Evolutionary conservation across 2,888 invertebrate species (phyloP).

Genomic region (Polyploca ridens): DNA sequence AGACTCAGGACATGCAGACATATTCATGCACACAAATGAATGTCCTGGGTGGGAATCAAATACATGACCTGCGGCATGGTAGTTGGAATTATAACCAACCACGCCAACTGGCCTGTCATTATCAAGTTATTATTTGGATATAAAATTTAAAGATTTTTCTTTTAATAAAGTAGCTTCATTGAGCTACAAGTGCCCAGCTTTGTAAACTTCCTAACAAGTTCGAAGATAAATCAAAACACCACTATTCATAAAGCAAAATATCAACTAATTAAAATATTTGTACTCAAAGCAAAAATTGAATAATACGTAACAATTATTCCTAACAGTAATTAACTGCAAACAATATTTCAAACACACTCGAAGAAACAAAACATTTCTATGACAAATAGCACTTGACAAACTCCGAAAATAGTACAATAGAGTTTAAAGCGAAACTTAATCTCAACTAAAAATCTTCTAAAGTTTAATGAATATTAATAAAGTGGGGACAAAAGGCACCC

Average conservation of each 20-base stretch:
- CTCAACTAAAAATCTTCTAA: slow-evolving; percentile 67
- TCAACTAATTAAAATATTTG: slow-evolving; percentile 33
- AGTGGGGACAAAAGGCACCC: slow-evolving; percentile 61
- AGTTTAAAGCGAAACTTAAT: slow-evolving; percentile 50
- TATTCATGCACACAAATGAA: too few relatives aligned
- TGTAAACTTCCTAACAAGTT: too few relatives aligned
- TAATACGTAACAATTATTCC: slow-evolving; percentile 33
- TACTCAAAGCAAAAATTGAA: slow-evolving; percentile 13
- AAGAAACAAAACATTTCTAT: slow-evolving; percentile 61
- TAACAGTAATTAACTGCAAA: slow-evolving; percentile 57
- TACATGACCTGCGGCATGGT: too few relatives aligned
- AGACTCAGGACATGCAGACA: too few relatives aligned
- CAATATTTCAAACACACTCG: slow-evolving; percentile 60
- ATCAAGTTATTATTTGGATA: too few relatives aligned
- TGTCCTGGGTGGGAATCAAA: too few relatives aligned
- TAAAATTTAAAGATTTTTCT: too few relatives aligned
- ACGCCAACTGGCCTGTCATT: too few relatives aligned
- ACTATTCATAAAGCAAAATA: slow-evolving; percentile 16
- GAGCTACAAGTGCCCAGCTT: too few relatives aligned
- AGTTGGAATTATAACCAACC: too few relatives aligned
- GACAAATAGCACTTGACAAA: slow-evolving; percentile 59
- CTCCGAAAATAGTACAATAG: slow-evolving; percentile 68
- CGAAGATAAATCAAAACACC: background rate
- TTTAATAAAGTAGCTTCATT: too few relatives aligned
- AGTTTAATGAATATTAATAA: slow-evolving; percentile 59